Percentiles rank a stretch among this genome's conserved stretches.
These are phyloP conservation scores for Rhynchomys soricoides DNA, from an alignment of 2,113 vertebrate genomes.

Conservation along the genomic window DNA sequence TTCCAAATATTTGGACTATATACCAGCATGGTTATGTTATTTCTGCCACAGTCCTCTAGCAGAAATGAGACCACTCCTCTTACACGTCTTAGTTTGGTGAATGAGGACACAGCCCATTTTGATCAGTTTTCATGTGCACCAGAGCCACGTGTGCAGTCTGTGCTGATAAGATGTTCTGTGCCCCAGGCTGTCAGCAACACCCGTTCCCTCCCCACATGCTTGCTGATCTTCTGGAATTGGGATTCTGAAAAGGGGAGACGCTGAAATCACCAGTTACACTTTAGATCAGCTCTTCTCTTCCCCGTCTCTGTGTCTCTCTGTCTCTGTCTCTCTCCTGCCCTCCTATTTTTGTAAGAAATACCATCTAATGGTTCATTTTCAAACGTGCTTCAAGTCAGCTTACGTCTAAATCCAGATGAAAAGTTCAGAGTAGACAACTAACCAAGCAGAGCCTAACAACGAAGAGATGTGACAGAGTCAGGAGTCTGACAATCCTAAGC, in stretches of 20 bases:
- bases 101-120: not conserved
- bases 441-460: not conserved
- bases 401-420: not conserved
- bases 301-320: not conserved
- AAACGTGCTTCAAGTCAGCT: not conserved
- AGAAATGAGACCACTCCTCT: not conserved
- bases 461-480: not conserved
- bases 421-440: not conserved
- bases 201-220: not conserved
- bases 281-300: not conserved
- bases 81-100: not conserved
- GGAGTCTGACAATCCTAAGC: not conserved
- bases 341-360: not conserved
- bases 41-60: not conserved
- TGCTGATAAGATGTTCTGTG: not conserved
- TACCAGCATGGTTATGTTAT: not conserved
- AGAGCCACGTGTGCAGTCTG: not conserved
- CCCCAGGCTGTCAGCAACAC: rapidly evolving
- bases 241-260: not conserved
- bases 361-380: not conserved
- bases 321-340: not conserved
- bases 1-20: not conserved
- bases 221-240: not conserved
- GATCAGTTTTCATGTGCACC: not conserved
- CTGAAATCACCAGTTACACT: not conserved